Evolutionary conservation across 2,113 vertebrate genomes (phyloP).

Genomic region (Laticauda laticaudata): DNA sequence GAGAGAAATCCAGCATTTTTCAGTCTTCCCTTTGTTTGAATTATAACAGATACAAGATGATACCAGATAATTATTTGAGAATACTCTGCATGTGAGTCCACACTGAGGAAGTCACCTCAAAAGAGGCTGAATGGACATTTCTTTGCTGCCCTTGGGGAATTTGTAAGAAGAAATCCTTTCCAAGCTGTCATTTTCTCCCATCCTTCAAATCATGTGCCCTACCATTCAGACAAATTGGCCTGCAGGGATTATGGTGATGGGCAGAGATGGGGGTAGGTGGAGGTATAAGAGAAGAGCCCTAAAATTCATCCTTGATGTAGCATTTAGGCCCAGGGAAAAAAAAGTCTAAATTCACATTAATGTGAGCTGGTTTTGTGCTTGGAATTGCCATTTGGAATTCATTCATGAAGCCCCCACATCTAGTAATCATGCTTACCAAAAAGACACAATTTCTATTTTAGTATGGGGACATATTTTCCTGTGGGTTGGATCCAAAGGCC

Average conservation of each 20-base stretch:
- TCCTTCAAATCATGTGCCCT: neutral
- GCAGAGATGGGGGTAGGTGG: neutral
- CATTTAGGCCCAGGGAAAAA: neutral
- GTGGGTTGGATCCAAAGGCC: neutral
- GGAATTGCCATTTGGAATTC: neutral
- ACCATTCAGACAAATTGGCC: neutral
- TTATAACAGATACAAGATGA: neutral
- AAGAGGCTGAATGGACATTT: neutral
- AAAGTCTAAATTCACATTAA: neutral
- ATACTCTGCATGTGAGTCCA: neutral
- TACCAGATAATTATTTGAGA: neutral
- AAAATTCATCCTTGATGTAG: neutral
- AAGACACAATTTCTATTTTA: neutral
- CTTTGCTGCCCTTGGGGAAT: neutral
- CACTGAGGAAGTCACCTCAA: neutral
- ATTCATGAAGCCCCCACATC: neutral
- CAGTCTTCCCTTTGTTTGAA: neutral
- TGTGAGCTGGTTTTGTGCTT: neutral
- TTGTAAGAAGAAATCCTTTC: neutral
- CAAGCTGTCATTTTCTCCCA: neutral
- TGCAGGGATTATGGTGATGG: neutral
- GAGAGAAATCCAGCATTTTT: fast-evolving
- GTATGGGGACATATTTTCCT: neutral
- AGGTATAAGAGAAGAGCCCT: neutral
- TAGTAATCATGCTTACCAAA: neutral